Conservation (phyloP, 2,797 vertebrate genomes). For the Rhynchonycteris naso region DNA sequence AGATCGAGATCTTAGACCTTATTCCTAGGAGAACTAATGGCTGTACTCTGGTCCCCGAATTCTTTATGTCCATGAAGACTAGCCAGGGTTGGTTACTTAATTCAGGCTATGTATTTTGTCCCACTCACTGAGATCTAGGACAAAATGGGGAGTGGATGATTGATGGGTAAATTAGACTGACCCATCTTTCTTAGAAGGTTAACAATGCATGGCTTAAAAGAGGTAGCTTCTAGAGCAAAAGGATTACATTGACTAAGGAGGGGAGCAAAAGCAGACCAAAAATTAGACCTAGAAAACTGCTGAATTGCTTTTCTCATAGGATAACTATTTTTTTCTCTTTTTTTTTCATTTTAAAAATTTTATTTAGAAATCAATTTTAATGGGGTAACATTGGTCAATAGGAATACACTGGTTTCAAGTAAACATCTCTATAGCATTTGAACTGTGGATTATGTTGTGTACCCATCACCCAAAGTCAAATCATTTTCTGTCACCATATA, state of each 20-base stretch:
- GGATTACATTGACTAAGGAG: constrained; percentile 1
- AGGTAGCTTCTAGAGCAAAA: not conserved
- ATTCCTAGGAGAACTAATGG: not conserved
- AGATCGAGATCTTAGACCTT: not conserved
- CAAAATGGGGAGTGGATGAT: not conserved
- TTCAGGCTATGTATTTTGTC: not conserved
- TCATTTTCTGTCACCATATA: no score
- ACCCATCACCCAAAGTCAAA: no score
- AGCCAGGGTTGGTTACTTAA: constrained; percentile 24
- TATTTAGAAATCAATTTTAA: no score
- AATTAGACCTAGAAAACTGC: constrained; percentile 34
- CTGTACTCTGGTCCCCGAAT: not conserved
- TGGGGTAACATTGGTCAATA: no score
- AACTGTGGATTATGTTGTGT: no score
- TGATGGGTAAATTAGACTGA: not conserved
- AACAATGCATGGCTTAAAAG: constrained; percentile 8
- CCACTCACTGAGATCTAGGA: not conserved
- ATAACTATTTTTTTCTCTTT: not conserved
- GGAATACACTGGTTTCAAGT: no score
- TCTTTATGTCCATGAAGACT: constrained; percentile 25
- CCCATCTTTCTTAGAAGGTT: not conserved
- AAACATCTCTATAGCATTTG: no score
- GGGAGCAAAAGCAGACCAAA: constrained; percentile 18
- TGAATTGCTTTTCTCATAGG: constrained; percentile 26
- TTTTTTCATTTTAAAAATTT: no score